phyloP scores from a whole-genome alignment of 1,140 invertebrate species.

The Mizuhopecten yessoensis region DNA sequence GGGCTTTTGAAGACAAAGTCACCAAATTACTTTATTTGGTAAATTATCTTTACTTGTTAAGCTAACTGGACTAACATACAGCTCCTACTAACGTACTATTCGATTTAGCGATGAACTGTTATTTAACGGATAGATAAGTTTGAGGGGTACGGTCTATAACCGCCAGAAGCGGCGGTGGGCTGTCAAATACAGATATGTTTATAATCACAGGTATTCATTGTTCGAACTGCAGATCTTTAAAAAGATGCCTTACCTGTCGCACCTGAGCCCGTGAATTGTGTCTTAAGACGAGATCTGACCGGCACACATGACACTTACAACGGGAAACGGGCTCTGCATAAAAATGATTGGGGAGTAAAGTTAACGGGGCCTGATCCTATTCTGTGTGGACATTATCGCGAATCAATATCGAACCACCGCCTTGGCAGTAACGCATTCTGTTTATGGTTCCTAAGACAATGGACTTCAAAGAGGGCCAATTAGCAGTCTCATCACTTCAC shows the following conservation, averaged over 20 bases:
- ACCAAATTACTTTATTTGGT: too few species aligned
- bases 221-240: not conserved
- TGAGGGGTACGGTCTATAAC: not conserved
- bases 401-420: not conserved
- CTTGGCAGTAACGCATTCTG: not conserved
- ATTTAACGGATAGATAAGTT: constrained; percentile 39
- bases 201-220: not conserved
- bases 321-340: not conserved
- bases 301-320: not conserved
- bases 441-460: not conserved
- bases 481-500: constrained; percentile 4
- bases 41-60: not conserved
- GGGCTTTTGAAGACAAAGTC: too few species aligned
- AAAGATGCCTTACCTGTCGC: not conserved
- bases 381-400: not conserved
- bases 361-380: not conserved
- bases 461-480: constrained; percentile 22
- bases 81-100: not conserved
- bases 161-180: not conserved
- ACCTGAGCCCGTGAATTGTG: not conserved
- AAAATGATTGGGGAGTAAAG: not conserved
- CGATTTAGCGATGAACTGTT: constrained; percentile 31
- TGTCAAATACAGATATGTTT: not conserved
- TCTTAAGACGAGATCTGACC: not conserved
- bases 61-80: not conserved